Conservation (phyloP, 2,888 invertebrate species). For the Thymelicus acteon region DNA sequence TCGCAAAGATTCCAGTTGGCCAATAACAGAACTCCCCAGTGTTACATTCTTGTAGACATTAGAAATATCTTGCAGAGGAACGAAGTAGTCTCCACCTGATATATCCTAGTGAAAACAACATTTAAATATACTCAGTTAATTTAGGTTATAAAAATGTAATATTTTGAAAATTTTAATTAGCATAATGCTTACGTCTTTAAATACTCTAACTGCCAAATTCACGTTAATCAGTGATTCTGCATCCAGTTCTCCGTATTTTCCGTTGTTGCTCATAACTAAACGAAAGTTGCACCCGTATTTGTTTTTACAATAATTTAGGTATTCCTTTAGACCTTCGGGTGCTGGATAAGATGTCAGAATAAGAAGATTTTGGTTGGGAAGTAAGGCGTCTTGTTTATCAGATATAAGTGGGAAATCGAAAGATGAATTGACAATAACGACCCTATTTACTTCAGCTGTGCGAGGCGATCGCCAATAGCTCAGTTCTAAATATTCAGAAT, state of each 20-base stretch:
- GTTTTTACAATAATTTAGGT: slow-evolving; percentile 54
- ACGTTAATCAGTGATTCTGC: slow-evolving; percentile 54
- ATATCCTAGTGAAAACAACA: not conserved
- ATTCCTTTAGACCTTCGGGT: slow-evolving; percentile 49
- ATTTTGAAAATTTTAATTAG: not conserved
- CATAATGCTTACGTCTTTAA: not conserved
- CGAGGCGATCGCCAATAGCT: not conserved
- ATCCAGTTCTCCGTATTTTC: slow-evolving; percentile 43
- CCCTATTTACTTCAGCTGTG: not conserved
- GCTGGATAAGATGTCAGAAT: slow-evolving; percentile 54
- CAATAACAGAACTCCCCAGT: slow-evolving; percentile 1
- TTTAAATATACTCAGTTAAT: not conserved
- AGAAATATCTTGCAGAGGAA: not conserved
- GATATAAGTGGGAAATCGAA: slow-evolving; percentile 46
- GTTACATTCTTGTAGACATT: not conserved
- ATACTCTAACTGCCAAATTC: slow-evolving; percentile 46
- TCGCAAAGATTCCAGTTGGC: not conserved
- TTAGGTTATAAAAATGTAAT: slow-evolving; percentile 37
- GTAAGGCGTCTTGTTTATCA: slow-evolving; percentile 44
- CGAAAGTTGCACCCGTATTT: slow-evolving; percentile 50
- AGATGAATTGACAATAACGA: slow-evolving; percentile 28
- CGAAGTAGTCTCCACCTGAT: slow-evolving; percentile 1
- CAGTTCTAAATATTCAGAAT: not conserved
- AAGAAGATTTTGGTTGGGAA: slow-evolving; percentile 48
- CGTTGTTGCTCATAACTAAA: slow-evolving; percentile 53